Evolutionary conservation across 2,113 vertebrate genomes (phyloP), one percentile per base, ranked within the genome.

Genomic region (Pomatorhinus ruficollis): DNA sequence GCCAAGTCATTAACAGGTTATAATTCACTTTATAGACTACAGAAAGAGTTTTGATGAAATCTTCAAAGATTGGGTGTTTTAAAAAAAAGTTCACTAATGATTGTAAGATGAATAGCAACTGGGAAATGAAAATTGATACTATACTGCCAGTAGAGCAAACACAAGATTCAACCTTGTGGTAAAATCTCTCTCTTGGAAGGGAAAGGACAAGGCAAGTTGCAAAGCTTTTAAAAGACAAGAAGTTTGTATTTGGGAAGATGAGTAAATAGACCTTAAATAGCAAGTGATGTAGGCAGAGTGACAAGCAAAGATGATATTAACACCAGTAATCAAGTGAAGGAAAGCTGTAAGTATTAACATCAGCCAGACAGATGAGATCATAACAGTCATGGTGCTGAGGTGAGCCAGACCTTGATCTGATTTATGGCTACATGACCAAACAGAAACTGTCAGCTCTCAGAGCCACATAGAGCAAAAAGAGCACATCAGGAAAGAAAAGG

Each of bases 341-440:
- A 90, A 88, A 92, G 54, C 75, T 86, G 2, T 17, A 91, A 87
- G 25, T 21, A 89, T 45, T 75, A 37, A 89, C 3, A 3, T 66
- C 91, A 94, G 81, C n/a, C 40, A 87, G 56, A n/a, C 85, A 71
- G 63, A 93, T 71, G 86, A 93, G 90, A 92, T 93, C 68, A 28
- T 35, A 91, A 74, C 7, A 87, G 68, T 22, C n/a, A 52, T 0
- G 0, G 86, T 47, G 33, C 1, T 68, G 80, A 66, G 68, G 76
- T 1, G 5, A 94, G 63, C 75, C 84, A 75, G 30, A 24, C 35
- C 87, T 77, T 24, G 5, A 12, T 35, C 59, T 88, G 66, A 91
- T 83, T 93, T 90, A 91, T 1, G 5, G 66, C 30, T 64, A 59
- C 31, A n/a, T 10, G 90, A 66, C 71, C 70, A 63, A 91, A 95